Base-by-base conservation (phyloP, 2,113 vertebrate genomes). In the Microcebus griseorufus region DNA sequence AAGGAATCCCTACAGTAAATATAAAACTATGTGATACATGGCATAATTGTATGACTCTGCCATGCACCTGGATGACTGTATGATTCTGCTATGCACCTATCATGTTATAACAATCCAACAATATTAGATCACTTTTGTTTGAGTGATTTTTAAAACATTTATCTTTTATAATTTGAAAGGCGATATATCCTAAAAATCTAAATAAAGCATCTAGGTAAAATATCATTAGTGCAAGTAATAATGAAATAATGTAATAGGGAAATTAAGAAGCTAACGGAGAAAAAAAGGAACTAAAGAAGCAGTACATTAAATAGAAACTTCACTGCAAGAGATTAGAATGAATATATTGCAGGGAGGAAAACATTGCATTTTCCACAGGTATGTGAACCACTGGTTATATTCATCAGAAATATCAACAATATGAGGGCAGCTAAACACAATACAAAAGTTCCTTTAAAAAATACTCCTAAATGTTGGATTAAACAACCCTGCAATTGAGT, bases 171-270 rank as follows among this genome's bases (percentile, higher is more conserved):
- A 88, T 78, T 39, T 94, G 45, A 85, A 88, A 93, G 12, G n/a
- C 64, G 96, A 93, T 73, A 73, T n/a, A 93, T 13, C 39, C 78
- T 81, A n/a, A 88, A 93, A 92, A 80, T 60, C n/a, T 86, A 90
- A 93, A 45, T 27, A 25, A 96, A 94, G 37, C 29, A 91, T 80
- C 18, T 53, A 79, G 72, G 16, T 83, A 96, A 97, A 94, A 32
- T 65, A 58, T 17, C 14, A 95, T 70, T 42, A 93, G 13, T 69
- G 83, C 85, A 89, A 94, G 4, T 80, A 84, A 62, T 82, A 86
- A 85, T 29, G 6, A 23, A 88, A 62, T 65, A 65, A 70, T 9
- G 4, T 62, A 90, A 70, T 8, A 16, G n/a, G 6, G 5, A 80
- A 94, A 81, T 75, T 53, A 93, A 78, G 34, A 45, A 60, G n/a